Evolutionary conservation across 1,140 invertebrate species (phyloP), one percentile per base, ranked within the genome.

Genomic region (Drosophila nasuta): DNA sequence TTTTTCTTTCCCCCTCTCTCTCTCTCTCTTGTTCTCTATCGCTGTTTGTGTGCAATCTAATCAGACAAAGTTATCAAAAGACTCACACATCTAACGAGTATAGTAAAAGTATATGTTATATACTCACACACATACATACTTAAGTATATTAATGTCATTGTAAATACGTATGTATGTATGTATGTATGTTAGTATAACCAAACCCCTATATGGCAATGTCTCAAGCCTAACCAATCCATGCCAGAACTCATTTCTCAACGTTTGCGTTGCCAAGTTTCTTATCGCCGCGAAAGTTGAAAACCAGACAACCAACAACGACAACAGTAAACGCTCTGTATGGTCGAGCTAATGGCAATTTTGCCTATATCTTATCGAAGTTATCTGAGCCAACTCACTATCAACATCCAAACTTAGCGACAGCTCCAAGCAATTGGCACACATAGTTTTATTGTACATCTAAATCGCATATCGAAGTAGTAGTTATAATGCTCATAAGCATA

Each of bases 21-120:
- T 54, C 30, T 35, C 51, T 0, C 2, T 25, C 48, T 8, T 10
- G 1, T 20, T 41, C 1, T 54, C 52, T 28, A 20, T 52, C n/a
- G 25, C 20, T 59, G 64, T 68, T 49, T 79, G 49, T 82, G 65
- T 75, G 83, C 64, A 89, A 87, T 87, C 83, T 87, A 89, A 87
- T 87, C 83, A 57, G 67, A 48, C 52, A 58, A 81, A 89, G 66
- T 87, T 89, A 89, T 87, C 85, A 83, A 77, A 63, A 76, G 63
- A 38, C 54, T 38, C 54, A 41, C 54, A 60, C 49, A 66, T 66
- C 17, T 49, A 66, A 66, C 49, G 51, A 54, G 51, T 54, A 35
- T 35, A 54, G 28, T 54, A 54, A 54, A 54, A 33, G 35, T 57
- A 66, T 66, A 13, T 57, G 51, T 17, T 67, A 64, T 41, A 63